Evolutionary conservation across 2,888 invertebrate genomes (phyloP), one percentile per base, ranked within the genome.

Genomic region (Beris morrisii): DNA sequence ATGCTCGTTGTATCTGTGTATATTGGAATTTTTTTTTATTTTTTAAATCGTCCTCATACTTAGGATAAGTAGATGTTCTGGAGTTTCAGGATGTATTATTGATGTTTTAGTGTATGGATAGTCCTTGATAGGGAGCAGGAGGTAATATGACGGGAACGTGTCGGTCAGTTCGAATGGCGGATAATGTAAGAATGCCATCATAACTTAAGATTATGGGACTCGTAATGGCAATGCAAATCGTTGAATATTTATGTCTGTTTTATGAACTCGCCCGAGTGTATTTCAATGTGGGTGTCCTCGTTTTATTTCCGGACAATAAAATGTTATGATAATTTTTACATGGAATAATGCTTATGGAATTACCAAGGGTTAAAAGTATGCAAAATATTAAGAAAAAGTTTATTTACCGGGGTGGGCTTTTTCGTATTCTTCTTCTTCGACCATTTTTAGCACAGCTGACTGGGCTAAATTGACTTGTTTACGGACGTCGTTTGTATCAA

Each of bases 381-480:
- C 9, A 54, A 11, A 31, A 9, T 9, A 12, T 31, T 22, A 58
- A 38, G 22, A 1, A 53, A 64, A 64, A 11, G 11, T 82, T 85
- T 85, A 88, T 90, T 86, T 76, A 82, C 81, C 73, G 85, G 85
- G 78, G 75, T 83, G 84, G 72, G 86, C 83, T 77, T 86, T 87
- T 74, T 87, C 84, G 72, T 84, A 82, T 78, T 92, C 92, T 79
- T 93, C 92, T 78, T 93, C 93, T 77, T 92, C 91, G 69, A 93
- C 84, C 88, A 93, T 91, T 71, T 89, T 86, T 73, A 93, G 83
- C 65, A 93, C 93, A 56, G 92, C 92, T 57, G 93, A 93, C 81
- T 92, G 92, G 75, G 91, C 91, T 75, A 93, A 84, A 81, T 93
- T 92, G 58, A 87, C 83, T 67, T 92, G 91, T 77, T 92, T 92